Evolutionary conservation across 2,113 vertebrate species (phyloP), one percentile per base, ranked within the genome.

Genomic region (Eira barbara): DNA sequence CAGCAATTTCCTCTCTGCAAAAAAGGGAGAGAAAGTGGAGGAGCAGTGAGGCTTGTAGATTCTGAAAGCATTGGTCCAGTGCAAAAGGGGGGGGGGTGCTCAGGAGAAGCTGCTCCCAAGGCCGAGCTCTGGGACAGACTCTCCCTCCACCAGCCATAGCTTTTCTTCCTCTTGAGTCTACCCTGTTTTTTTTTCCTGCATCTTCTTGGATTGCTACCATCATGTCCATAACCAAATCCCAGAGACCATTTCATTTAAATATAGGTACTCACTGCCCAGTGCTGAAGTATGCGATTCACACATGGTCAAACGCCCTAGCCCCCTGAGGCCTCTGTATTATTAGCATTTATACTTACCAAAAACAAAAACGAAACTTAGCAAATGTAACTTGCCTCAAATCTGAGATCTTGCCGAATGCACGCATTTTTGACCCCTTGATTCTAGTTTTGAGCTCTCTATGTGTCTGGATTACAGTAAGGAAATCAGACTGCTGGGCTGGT

Each of bases 371-470:
- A 55, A 18, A 18, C 49, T 29, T 6, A 21, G 45, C 10, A 1
- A 6, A 45, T 0, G 0, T 23, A 59, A 45, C 3, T 42, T 10
- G 17, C 10, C 21, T 49, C 42, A 14, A 42, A 31, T 14, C n/a
- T 55, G 8, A 79, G 69, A 14, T 2, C 6, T 10, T n/a, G 11
- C 17, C 0, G 3, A 20, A 14, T 0, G 8, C 34, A 10, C 20
- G 1, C 27, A 2, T 1, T 2, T 21, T 7, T 2, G 45, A 84
- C 23, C 23, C 45, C 31, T 29, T 5, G 18, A 3, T 13, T 61
- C 0, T 23, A 3, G 18, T 0, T 31, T 3, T 12, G 12, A 4
- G 23, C 2, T 42, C 45, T 45, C 1, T 12, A 0, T 0, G 1
- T 4, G 45, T 13, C 9, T 14, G n/a, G 7, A 39, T 0, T 18